Base-by-base conservation (phyloP, 1,140 invertebrate genomes). In the Steinernema feltiae region DNA sequence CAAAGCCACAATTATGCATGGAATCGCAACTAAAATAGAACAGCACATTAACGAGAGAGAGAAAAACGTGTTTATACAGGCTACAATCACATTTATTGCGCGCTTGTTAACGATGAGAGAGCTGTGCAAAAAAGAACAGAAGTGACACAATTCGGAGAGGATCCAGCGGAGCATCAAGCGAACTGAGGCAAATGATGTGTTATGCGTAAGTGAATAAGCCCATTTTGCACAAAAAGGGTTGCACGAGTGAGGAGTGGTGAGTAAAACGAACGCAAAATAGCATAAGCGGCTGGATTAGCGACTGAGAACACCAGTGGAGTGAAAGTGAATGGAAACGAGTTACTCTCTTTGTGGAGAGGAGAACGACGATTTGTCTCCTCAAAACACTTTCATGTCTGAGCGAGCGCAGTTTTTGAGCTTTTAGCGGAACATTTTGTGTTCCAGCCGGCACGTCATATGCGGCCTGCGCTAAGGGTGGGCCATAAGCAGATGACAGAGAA, bases 171-270 rank as follows among this genome's bases (percentile, higher is more conserved):
- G 12, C 12, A 63, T n/a, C n/a, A 63, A 63, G 24, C 24, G 53
- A 63, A 63, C 7, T 63, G 53, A 63, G 53, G 53, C 53, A 63
- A 63, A 63, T 63, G 24, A 63, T 63, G 53, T 46, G 7, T n/a
- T 46, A n/a, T n/a, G n/a, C n/a, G 41, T 63, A 63, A 63, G 53
- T 63, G 53, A 63, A 63, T 63, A 63, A 63, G 24, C 7, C 53
- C 53, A 63, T 17, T 63, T 63, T 18, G 7, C 7, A 63, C 53
- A 27, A n/a, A n/a, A n/a, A n/a, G 7, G 53, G 24, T 63, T 63
- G 53, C 53, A 63, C 53, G 24, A 7, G 53, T 7, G 53, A 63
- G 53, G 24, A 27, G 24, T 17, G 53, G 53, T 15, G 24, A 7
- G 12, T 27, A 27, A 27, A 15, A 27, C 15, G 53, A 63, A 15